Percentiles rank a stretch among this genome's conserved stretches.
These are phyloP conservation scores for Mobula birostris DNA, from an alignment of 2,113 vertebrate species.

Conservation along the genomic window DNA sequence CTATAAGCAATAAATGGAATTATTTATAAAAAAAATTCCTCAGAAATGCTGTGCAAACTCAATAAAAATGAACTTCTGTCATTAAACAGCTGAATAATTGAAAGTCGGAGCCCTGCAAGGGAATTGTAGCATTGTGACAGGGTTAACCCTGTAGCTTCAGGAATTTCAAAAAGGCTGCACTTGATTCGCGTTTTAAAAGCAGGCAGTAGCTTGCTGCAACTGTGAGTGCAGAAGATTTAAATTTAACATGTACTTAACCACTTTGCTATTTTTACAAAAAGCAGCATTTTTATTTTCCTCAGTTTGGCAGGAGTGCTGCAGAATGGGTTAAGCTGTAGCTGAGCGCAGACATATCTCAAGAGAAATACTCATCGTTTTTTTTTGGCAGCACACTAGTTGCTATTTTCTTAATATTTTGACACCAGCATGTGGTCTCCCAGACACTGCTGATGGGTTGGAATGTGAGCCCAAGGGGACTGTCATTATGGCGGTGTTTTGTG, in stretches of 20 bases:
- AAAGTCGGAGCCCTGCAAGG: not conserved
- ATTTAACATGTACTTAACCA: not conserved
- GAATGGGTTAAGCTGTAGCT: not conserved
- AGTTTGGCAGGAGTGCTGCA: not conserved
- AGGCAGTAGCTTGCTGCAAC: not conserved
- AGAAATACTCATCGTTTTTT: not conserved
- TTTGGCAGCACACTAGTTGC: constrained; percentile 15
- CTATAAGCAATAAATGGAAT: not conserved
- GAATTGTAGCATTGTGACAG: not conserved
- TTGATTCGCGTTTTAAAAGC: not conserved
- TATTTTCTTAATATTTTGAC: constrained; percentile 34
- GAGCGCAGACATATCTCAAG: not conserved
- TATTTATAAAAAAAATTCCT: not conserved
- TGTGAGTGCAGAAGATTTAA: not conserved
- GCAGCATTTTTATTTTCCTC: not conserved
- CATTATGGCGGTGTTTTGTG: not conserved
- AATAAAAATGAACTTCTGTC: constrained; percentile 12
- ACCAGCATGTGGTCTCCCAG: constrained; percentile 7
- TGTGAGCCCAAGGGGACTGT: constrained; percentile 15
- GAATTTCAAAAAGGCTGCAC: not conserved
- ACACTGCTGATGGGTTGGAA: constrained; percentile 32
- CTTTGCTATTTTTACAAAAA: not conserved
- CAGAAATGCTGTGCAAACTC: not conserved
- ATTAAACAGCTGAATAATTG: not conserved
- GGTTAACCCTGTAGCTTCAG: not conserved